Evolutionary conservation across 2,888 invertebrate species (phyloP).

Genomic region (Sericinus montela): DNA sequence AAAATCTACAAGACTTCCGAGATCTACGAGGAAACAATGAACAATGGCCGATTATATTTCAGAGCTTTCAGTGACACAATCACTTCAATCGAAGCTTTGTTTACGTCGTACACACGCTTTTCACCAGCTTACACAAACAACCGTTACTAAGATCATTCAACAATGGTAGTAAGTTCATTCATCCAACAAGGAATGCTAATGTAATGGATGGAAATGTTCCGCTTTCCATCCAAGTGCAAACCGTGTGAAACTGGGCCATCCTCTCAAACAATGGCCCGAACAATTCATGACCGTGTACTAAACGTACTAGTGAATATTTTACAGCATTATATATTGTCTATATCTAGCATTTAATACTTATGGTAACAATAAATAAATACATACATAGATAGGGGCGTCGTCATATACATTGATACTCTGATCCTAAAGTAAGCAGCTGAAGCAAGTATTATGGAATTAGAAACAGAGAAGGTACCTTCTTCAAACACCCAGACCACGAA

Average conservation of each 20-base stretch:
- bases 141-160: conserved; percentile 26
- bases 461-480: too few relatives aligned
- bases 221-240: conserved; percentile 40
- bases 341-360: too few relatives aligned
- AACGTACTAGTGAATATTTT: not conserved
- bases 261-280: conserved; percentile 32
- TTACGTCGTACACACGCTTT: conserved; percentile 6
- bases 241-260: conserved; percentile 50
- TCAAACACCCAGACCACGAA: too few relatives aligned
- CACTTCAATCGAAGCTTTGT: not conserved
- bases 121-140: conserved; percentile 3
- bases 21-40: not conserved
- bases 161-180: conserved; percentile 36
- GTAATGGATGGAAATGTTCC: conserved; percentile 31
- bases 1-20: not conserved
- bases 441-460: too few relatives aligned
- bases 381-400: too few relatives aligned
- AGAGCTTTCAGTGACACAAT: not conserved
- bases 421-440: too few relatives aligned
- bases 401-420: too few relatives aligned
- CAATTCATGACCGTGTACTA: conserved; percentile 24
- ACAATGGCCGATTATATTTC: conserved; percentile 3
- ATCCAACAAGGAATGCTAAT: conserved; percentile 41
- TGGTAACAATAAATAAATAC: too few relatives aligned
- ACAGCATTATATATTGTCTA: too few relatives aligned